A percentile compares a stretch with the other conserved stretches of the same genome.
phyloP scores from a whole-genome alignment of 2,888 invertebrate genomes.

The Graphium colonna region DNA sequence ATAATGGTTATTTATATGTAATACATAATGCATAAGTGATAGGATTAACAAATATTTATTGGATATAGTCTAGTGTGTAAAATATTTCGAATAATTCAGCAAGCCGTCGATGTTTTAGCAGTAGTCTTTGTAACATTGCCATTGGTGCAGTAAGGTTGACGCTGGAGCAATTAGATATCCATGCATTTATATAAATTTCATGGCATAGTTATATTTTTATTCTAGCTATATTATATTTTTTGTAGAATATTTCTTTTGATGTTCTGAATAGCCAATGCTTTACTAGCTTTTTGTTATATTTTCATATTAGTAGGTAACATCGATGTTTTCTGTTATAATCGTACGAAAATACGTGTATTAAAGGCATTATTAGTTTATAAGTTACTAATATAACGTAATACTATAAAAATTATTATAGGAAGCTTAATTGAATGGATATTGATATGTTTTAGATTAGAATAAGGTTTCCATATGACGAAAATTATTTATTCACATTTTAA shows the following conservation, averaged over 20 bases:
- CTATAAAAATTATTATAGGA: neutral
- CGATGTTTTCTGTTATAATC: constrained; percentile 12
- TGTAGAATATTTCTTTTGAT: neutral
- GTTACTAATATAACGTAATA: neutral
- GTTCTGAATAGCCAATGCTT: constrained; percentile 3
- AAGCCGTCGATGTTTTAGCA: constrained; percentile 70
- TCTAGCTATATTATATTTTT: neutral
- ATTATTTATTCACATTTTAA: neutral
- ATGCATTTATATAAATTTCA: constrained; percentile 17
- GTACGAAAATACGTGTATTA: constrained; percentile 42
- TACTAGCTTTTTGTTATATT: constrained; percentile 11
- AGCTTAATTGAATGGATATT: neutral
- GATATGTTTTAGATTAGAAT: constrained; percentile 4
- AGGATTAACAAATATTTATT: neutral
- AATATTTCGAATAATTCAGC: constrained; percentile 47
- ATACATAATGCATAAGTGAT: neutral
- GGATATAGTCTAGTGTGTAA: constrained; percentile 24
- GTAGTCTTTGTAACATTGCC: constrained; percentile 39
- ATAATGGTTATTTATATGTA: no score
- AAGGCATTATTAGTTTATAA: constrained; percentile 46
- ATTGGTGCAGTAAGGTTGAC: constrained; percentile 64
- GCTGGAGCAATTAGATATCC: constrained; percentile 65
- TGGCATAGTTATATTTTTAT: neutral
- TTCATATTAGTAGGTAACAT: constrained; percentile 2
- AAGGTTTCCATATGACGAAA: constrained; percentile 14